Percentiles rank a stretch among this genome's conserved stretches.
Evolutionary conservation across 2,888 invertebrate genomes (phyloP).

Genomic region (Gnatocerus cornutus): DNA sequence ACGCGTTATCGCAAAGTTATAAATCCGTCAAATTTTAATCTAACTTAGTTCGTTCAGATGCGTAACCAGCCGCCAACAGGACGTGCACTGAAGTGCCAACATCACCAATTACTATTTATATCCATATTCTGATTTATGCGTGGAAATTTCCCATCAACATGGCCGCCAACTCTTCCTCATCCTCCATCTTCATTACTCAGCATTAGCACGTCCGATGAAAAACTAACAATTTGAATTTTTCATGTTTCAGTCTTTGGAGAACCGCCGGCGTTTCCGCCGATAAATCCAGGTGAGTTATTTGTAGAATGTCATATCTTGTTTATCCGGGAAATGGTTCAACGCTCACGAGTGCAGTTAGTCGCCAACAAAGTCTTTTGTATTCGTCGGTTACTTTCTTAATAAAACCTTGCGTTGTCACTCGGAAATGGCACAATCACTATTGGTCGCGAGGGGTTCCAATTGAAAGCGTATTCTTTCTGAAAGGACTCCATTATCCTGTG

Average conservation of each 20-base stretch:
- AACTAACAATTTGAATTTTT: slow-evolving; percentile 19
- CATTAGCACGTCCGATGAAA: slow-evolving; percentile 15
- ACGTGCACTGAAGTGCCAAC: slow-evolving; percentile 1
- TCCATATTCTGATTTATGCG: background rate
- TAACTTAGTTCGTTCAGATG: background rate
- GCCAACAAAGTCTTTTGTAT: slow-evolving; percentile 59
- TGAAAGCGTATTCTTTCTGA: slow-evolving; percentile 63
- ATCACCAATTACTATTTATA: slow-evolving; percentile 2
- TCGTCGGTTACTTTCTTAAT: slow-evolving; percentile 64
- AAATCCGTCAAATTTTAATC: slow-evolving; percentile 2
- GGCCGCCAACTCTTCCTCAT: background rate
- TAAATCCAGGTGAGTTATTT: slow-evolving; percentile 39
- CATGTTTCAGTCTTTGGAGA: slow-evolving; percentile 17
- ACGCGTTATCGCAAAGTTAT: background rate
- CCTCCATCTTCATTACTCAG: slow-evolving; percentile 1
- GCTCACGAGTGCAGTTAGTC: slow-evolving; percentile 42
- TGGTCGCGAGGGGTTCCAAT: slow-evolving; percentile 62
- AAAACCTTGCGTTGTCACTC: slow-evolving; percentile 65
- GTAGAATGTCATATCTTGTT: slow-evolving; percentile 40
- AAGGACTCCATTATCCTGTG: slow-evolving; percentile 54
- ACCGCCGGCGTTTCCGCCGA: slow-evolving; percentile 9
- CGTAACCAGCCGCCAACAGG: slow-evolving; percentile 1
- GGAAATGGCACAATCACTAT: slow-evolving; percentile 66
- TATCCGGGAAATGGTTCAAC: slow-evolving; percentile 38
- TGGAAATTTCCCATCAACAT: slow-evolving; percentile 2